These are phyloP conservation scores for Lithobates sylvaticus DNA, from an alignment of 2,797 vertebrate species.

Conservation along the genomic window DNA sequence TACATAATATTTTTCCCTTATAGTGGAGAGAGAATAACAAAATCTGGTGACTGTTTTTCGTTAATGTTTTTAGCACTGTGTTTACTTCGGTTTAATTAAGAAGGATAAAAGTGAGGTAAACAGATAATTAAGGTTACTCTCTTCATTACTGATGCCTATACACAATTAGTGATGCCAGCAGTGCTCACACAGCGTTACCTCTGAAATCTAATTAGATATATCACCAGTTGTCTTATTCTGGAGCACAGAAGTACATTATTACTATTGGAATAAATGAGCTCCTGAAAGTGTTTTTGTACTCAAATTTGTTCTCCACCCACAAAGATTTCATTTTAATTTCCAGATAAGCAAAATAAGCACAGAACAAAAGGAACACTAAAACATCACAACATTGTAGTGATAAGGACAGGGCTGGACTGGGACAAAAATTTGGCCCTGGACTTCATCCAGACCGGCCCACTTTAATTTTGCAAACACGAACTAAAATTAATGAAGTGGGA, in stretches of 20 bases:
- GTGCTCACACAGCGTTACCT: constrained; percentile 56
- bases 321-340: not conserved
- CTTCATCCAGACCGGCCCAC: too few relatives aligned
- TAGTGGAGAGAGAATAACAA: not conserved
- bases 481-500: too few relatives aligned
- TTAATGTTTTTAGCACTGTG: constrained; percentile 26
- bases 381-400: not conserved
- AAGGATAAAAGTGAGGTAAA: constrained; percentile 61
- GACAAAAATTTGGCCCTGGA: too few relatives aligned
- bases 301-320: not conserved
- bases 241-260: constrained; percentile 21
- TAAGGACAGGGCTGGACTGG: not conserved
- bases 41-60: not conserved
- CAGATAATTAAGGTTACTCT: constrained; percentile 60
- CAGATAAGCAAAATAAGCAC: not conserved
- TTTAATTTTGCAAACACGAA: too few relatives aligned
- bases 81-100: constrained; percentile 61
- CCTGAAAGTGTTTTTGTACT: constrained; percentile 8
- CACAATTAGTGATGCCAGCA: constrained; percentile 57
- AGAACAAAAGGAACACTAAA: not conserved
- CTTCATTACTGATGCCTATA: constrained; percentile 52
- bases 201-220: constrained; percentile 57
- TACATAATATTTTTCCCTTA: not conserved
- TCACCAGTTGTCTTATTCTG: constrained; percentile 52
- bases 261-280: constrained; percentile 18